Evolutionary conservation across 2,797 vertebrate genomes (phyloP).

Genomic region (Cichlasoma orientale): DNA sequence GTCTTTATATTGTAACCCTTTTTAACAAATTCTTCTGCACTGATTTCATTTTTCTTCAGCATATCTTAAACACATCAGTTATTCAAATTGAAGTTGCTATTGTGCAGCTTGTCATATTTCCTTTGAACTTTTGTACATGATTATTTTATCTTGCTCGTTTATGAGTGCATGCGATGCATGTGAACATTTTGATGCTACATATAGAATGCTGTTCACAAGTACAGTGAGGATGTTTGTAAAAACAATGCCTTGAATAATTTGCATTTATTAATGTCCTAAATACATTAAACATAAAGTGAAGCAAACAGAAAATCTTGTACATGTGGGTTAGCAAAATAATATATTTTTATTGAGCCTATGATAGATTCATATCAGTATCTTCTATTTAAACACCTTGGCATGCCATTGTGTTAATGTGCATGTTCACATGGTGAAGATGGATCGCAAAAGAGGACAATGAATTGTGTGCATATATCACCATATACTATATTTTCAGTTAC

Average conservation of each 20-base stretch:
- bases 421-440: background rate
- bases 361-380: background rate
- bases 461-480: background rate
- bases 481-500: background rate
- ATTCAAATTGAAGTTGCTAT: conserved; percentile 32
- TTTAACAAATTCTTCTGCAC: conserved; percentile 19
- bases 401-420: conserved; percentile 7
- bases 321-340: background rate
- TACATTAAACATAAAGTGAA: background rate
- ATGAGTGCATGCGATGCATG: background rate
- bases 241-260: background rate
- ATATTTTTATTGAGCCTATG: background rate
- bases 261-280: background rate
- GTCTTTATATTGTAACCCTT: background rate
- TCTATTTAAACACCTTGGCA: background rate
- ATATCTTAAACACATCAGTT: conserved; percentile 14
- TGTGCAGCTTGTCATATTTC: conserved; percentile 2
- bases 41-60: conserved; percentile 9
- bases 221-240: background rate
- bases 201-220: background rate
- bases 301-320: background rate
- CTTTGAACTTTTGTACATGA: conserved; percentile 8
- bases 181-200: background rate
- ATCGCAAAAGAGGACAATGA: background rate
- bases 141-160: background rate